Percentiles rank a stretch among this genome's conserved stretches.
These are phyloP conservation scores for Fragum fragum DNA, from an alignment of 2,888 invertebrate genomes.

Conservation along the genomic window DNA sequence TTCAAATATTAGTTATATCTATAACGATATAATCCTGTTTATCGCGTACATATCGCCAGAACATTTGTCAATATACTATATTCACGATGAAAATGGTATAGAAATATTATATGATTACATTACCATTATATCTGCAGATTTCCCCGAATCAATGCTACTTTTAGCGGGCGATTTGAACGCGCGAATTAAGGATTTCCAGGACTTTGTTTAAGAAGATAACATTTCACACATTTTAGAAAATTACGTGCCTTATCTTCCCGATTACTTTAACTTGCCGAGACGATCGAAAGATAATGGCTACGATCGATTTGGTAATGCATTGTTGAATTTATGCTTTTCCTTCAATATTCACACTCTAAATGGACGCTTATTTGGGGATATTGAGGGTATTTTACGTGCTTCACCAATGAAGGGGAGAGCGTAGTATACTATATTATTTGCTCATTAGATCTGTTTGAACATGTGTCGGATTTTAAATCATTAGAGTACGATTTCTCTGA, in stretches of 20 bases:
- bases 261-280: neutral
- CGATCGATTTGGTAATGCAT: neutral
- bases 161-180: constrained; percentile 1
- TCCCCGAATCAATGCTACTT: neutral
- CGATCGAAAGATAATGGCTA: neutral
- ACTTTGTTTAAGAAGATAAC: neutral
- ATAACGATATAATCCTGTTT: no score
- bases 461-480: neutral
- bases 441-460: neutral
- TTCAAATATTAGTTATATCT: no score
- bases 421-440: neutral
- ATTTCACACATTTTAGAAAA: neutral
- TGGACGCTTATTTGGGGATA: no score
- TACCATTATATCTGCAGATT: neutral
- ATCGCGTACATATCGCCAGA: constrained; percentile 17
- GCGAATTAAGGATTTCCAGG: constrained; percentile 2
- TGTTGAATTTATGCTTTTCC: constrained; percentile 2
- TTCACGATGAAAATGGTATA: constrained; percentile 5
- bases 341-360: constrained; percentile 16
- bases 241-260: no score
- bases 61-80: neutral
- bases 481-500: neutral
- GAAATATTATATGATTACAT: constrained; percentile 2
- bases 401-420: neutral
- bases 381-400: no score